Percentiles rank a stretch among this genome's conserved stretches.
These are phyloP conservation scores for Leptogaster cylindrica DNA, from an alignment of 2,888 invertebrate species.

Conservation along the genomic window DNA sequence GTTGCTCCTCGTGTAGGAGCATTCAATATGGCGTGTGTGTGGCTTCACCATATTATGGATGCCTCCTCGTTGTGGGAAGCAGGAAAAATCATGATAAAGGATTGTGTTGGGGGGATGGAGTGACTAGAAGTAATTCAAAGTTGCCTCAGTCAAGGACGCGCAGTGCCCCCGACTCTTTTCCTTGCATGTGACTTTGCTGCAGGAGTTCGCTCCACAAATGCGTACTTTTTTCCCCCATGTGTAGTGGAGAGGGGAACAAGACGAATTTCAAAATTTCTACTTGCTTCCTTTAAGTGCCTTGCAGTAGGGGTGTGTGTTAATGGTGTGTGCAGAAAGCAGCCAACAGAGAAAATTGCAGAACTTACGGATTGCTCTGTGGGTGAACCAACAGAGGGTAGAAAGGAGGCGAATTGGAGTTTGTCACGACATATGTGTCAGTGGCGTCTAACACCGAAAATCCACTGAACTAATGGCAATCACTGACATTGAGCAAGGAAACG, in stretches of 20 bases:
- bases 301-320: slow-evolving; percentile 24
- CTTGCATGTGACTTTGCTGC: slow-evolving; percentile 1
- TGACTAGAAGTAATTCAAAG: slow-evolving; percentile 29
- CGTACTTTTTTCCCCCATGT: neutral
- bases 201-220: neutral
- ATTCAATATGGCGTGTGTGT: neutral
- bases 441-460: slow-evolving; percentile 7
- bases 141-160: slow-evolving; percentile 34
- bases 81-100: too few species aligned
- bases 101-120: too few species aligned
- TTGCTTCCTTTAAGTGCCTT: neutral
- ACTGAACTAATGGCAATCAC: neutral
- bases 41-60: too few species aligned
- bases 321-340: slow-evolving; percentile 5
- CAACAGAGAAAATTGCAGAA: neutral
- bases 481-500: neutral
- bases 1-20: neutral
- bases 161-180: slow-evolving; percentile 35
- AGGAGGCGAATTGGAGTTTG: slow-evolving; percentile 10
- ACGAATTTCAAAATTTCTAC: neutral
- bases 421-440: slow-evolving; percentile 33
- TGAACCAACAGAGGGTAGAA: neutral
- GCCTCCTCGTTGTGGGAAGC: too few species aligned
- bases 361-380: neutral
- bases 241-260: neutral